Conservation (phyloP, 2,113 vertebrate genomes). For the Pterophyllum scalare region DNA sequence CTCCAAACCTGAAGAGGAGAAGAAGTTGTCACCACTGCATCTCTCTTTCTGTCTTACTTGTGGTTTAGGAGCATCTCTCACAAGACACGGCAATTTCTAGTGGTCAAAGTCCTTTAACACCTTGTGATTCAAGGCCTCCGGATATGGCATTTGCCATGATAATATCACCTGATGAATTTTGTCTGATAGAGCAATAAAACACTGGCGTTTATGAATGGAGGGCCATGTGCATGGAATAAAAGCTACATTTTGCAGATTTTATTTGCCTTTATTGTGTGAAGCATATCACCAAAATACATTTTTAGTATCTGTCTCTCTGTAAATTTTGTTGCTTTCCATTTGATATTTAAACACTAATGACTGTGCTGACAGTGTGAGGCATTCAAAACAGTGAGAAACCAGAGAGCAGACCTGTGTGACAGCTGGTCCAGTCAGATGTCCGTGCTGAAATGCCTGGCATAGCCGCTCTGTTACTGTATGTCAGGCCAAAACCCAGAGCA, state of each 20-base stretch:
- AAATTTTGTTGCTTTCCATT: background rate
- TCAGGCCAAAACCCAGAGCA: constrained; percentile 23
- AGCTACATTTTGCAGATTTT: accelerated
- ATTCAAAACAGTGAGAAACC: constrained; percentile 5
- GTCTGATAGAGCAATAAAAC: background rate
- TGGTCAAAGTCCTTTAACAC: constrained; percentile 76
- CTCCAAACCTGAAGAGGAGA: constrained; percentile 56
- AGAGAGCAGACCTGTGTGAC: constrained; percentile 29
- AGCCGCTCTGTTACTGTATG: constrained; percentile 28
- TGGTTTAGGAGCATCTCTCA: constrained; percentile 57
- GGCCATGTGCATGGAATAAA: accelerated
- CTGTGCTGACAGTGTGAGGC: constrained; percentile 16
- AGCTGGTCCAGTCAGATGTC: constrained; percentile 60
- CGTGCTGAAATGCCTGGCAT: constrained; percentile 45
- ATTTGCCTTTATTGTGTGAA: background rate
- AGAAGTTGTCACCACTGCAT: constrained; percentile 52
- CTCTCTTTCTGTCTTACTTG: constrained; percentile 22
- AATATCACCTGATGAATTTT: constrained; percentile 20
- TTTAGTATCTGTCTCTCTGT: background rate
- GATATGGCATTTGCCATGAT: constrained; percentile 6
- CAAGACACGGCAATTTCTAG: constrained; percentile 60
- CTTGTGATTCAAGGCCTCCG: constrained; percentile 65
- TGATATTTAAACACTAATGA: constrained; percentile 3
- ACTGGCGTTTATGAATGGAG: background rate
- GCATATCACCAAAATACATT: background rate